phyloP scores from a whole-genome alignment of 2,113 vertebrate species.

The Cyphomyrus discorhynchus region DNA sequence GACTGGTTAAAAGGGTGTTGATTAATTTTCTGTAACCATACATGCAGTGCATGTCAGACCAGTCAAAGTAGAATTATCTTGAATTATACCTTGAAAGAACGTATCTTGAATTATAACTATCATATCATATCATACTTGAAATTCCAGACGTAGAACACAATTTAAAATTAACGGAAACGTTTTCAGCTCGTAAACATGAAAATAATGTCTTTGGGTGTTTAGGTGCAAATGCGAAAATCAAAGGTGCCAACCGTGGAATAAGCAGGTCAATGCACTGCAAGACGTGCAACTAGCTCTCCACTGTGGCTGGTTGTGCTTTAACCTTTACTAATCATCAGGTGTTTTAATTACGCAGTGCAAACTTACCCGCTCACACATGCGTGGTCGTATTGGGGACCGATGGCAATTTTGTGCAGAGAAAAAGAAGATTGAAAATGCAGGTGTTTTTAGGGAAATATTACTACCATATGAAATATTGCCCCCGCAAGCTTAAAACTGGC shows the following conservation, averaged over 20 bases:
- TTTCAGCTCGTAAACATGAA: background rate
- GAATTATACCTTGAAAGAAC: background rate
- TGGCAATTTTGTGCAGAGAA: background rate
- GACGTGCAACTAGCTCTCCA: background rate
- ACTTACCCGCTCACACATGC: background rate
- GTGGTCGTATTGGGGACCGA: background rate
- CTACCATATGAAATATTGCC: background rate
- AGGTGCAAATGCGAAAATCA: background rate
- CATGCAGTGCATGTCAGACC: background rate
- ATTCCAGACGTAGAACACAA: background rate
- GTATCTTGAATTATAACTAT: background rate
- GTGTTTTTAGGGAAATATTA: background rate
- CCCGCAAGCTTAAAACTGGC: background rate
- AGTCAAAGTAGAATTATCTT: background rate
- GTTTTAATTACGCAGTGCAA: background rate
- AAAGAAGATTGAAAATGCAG: background rate
- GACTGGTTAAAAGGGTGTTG: background rate
- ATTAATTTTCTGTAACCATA: background rate
- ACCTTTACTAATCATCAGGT: background rate
- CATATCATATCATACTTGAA: background rate
- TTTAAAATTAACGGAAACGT: background rate
- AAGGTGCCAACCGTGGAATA: background rate
- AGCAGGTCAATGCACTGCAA: background rate
- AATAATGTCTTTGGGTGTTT: background rate
- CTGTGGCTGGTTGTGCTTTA: background rate